These are phyloP conservation scores for cattle (Bos taurus) DNA, from an alignment of 2,113 vertebrate species.

Conservation along the genomic window DNA sequence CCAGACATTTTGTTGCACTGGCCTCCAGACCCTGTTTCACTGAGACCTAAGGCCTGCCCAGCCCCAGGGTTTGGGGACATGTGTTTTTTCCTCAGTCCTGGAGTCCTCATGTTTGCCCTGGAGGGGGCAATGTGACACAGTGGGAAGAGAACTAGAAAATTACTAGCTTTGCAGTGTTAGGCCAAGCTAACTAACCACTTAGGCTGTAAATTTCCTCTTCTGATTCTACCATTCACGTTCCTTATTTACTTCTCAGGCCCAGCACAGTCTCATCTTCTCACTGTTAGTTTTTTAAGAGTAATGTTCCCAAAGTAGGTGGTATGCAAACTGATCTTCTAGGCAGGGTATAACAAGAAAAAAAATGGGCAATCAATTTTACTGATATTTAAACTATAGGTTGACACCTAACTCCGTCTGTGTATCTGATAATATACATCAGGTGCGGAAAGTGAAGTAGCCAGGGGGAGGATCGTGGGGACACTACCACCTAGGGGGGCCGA, in stretches of 20 bases:
- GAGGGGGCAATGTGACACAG: background rate
- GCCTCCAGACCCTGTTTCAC: background rate
- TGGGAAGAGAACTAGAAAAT: background rate
- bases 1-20: background rate
- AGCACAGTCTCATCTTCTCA: background rate
- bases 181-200: background rate
- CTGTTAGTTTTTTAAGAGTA: background rate
- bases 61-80: background rate
- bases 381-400: background rate
- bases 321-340: background rate
- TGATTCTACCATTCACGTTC: background rate
- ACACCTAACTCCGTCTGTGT: background rate
- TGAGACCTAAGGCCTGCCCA: background rate
- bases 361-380: background rate
- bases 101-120: background rate
- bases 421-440: background rate
- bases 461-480: background rate
- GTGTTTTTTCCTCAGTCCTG: background rate
- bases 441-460: background rate
- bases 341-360: background rate
- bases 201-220: background rate
- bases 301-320: background rate
- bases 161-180: background rate
- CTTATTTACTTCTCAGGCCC: background rate
- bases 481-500: rapidly evolving